Evolutionary conservation across 2,113 vertebrate genomes (phyloP), one percentile per base, ranked within the genome.

Genomic region (Mobula hypostoma): DNA sequence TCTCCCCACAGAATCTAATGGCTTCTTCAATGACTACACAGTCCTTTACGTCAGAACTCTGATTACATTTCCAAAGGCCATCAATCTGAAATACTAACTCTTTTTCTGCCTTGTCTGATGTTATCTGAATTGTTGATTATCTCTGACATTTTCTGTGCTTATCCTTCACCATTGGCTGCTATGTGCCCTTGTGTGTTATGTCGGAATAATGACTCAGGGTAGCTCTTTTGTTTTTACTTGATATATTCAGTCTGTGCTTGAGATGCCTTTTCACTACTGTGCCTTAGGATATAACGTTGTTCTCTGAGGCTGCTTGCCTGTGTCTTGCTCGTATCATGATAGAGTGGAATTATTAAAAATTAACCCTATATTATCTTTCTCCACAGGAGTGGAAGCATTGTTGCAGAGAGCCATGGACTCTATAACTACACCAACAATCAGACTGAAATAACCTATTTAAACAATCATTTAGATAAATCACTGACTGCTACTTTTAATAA

Each of bases 371-470:
- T 56, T 93, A 40, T 56, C 5, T 93, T 76, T 21, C 12, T 93
- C 70, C 36, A 40, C 32, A 93, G 91, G 32, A 5, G 1, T 56
- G 91, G 91, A 93, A 93, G 91, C 70, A 76, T 93, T 93, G 3
- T 93, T 7, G 24, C 70, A 93, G 27, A 76, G n/a, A 74, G 19
- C 70, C 74, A 17, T 27, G 91, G 91, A 40, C 9, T 93, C 32
- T 93, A 93, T 56, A 72, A 93, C 32, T 93, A 93, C 21, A 56
- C 17, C 68, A 74, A 56, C 36, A 93, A 56, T 56, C 91, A 93
- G 70, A 48, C 40, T 56, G 68, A 93, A 74, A 93, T 93, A 40
- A 29, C 74, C 36, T 76, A 93, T 93, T 93, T 93, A 93, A 93
- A 93, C 91, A 24, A 76, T 12, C n/a, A 56, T 15, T 36, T 93